Base-by-base conservation (phyloP, 2,797 vertebrate species). In the Phoxinus dragarum region DNA sequence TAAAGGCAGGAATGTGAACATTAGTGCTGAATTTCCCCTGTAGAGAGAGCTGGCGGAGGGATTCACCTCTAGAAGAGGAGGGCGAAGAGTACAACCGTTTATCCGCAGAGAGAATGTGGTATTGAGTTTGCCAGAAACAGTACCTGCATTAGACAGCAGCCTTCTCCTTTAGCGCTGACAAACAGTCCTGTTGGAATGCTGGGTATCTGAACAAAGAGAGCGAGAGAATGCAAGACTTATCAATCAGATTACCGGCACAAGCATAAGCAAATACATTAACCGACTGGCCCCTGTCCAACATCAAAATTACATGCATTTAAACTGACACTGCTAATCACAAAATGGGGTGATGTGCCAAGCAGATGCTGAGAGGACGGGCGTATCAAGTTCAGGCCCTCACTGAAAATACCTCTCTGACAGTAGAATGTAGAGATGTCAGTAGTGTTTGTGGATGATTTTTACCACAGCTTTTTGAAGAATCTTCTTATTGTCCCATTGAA, bases 111-210 rank as follows among this genome's bases (percentile, higher is more conserved):
- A 40, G 59, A 75, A 23, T 49, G 69, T 71, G 54, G 14, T 21
- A 27, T 75, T 69, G 27, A 59, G 56, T 64, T 34, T 40, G 38
- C n/a, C 69, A 68, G 31, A 80, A 64, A 80, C 52, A 66, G 92
- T 95, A 99, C 98, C 97, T 98, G 97, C 96, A 98, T 96, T 88
- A 99, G 95, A 85, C 97, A 98, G 93, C 98, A 98, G 90, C 98
- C 97, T 90, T 99, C 97, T 38, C 97, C 98, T 92, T 96, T 98
- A 89, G 97, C 97, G 0, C 97, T 98, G 91, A 98, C 97, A 87
- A 98, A 98, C 89, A 98, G 95, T 80, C 97, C 97, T 0, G 97
- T 98, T 59, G 97, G 98, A 87, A 99, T 96, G 87, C 96, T 98
- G 88, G 98, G 97, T 84, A 98, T 98, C 97, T 98, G 94, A 86